Conservation (phyloP, 1,140 invertebrate species). For the Holcopasites calliopsidis region DNA sequence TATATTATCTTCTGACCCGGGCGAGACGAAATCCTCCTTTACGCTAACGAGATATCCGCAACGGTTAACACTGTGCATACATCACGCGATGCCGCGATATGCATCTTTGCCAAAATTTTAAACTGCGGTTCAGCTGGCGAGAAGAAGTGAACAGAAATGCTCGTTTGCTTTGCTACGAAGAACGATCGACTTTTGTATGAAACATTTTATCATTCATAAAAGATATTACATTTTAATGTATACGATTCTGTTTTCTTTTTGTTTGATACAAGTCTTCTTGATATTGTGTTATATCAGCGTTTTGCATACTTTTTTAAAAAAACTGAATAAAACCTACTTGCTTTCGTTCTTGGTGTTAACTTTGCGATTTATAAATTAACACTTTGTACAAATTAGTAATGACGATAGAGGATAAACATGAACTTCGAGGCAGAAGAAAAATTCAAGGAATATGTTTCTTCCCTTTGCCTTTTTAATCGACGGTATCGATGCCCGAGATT, state of each 20-base stretch:
- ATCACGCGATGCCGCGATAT: conserved; percentile 23
- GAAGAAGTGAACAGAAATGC: not conserved
- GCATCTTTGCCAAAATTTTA: conserved; percentile 33
- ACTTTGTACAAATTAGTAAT: no score
- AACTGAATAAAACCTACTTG: conserved; percentile 4
- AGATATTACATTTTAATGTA: no score
- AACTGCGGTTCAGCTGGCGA: not conserved
- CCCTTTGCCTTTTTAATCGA: not conserved
- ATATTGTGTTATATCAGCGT: not conserved
- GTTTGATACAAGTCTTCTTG: conserved; percentile 7
- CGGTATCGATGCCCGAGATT: not conserved
- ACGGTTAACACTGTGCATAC: conserved; percentile 32
- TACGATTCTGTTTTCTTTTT: not conserved
- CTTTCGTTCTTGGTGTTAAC: not conserved
- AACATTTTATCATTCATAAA: not conserved
- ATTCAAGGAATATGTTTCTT: no score
- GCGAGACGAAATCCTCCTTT: conserved; percentile 61
- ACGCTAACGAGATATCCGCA: conserved; percentile 68
- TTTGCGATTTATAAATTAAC: not conserved
- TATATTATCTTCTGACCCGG: conserved; percentile 70
- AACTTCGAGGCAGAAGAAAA: not conserved
- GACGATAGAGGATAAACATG: not conserved
- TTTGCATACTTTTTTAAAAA: not conserved
- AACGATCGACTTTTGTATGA: not conserved
- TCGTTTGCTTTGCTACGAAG: not conserved